Evolutionary conservation across 2,888 invertebrate genomes (phyloP), one percentile per base, ranked within the genome.

Genomic region (Dendrolimus houi): DNA sequence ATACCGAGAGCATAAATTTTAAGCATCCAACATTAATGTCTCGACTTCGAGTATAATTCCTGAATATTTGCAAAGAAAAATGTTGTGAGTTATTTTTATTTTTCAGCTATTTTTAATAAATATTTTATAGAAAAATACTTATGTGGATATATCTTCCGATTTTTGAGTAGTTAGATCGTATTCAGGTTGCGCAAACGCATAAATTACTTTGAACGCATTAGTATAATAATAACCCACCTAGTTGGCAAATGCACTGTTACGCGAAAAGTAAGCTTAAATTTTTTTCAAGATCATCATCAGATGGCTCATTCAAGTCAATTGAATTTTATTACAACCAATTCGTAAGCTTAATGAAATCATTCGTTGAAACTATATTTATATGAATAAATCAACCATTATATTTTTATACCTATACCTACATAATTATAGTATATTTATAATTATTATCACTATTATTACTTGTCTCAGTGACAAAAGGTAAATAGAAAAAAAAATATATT

Each of bases 221-320:
- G 61, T 68, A 72, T 75, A 76, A 71, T 77, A 74, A 76, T 79
- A 79, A 80, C 79, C 77, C 68, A 81, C 65, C 77, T 68, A 81
- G 65, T 80, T 78, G 80, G 78, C 81, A 71, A 63, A 61, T 64
- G 70, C 65, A 68, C 55, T 62, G 57, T 56, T 59, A 62, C 57
- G 54, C 59, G 62, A 63, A 60, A 41, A 42, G 10, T 47, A 60
- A 62, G 53, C 54, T 58, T 58, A 57, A 55, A 59, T 54, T 55
- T 56, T 62, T 65, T 71, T 70, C 69, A 70, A 71, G 70, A 75
- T 71, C 70, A 72, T 70, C 64, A 66, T 55, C 17, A 58, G 41
- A 41, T 47, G 54, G 61, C 62, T 65, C 58, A 64, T 65, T 59
- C 59, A 60, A 60, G n/a, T 56, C 53, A 40, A 57, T 55, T 59